Percentiles rank a stretch among this genome's conserved stretches.
These are phyloP conservation scores for Colostygia pectinataria DNA, from an alignment of 2,888 invertebrate species.

Conservation along the genomic window DNA sequence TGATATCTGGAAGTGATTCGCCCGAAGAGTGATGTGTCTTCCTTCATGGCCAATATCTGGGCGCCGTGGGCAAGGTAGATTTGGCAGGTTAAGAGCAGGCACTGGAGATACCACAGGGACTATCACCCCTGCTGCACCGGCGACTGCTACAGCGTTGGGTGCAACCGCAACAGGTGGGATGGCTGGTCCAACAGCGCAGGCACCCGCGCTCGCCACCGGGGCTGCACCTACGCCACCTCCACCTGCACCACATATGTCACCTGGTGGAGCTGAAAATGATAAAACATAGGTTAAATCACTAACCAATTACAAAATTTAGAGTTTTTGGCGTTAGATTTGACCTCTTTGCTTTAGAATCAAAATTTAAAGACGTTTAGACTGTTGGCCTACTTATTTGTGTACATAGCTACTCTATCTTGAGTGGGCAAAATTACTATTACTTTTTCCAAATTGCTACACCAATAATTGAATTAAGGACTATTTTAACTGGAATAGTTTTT, in stretches of 20 bases:
- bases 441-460: not conserved
- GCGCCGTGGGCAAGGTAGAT: slow-evolving; percentile 96
- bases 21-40: slow-evolving; percentile 96
- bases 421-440: slow-evolving; percentile 8
- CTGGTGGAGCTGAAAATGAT: slow-evolving; percentile 32
- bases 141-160: slow-evolving; percentile 21
- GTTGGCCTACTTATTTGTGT: slow-evolving; percentile 26
- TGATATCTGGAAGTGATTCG: slow-evolving; percentile 99
- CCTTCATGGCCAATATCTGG: slow-evolving; percentile 99
- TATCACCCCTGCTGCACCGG: slow-evolving; percentile 62
- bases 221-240: slow-evolving; percentile 66
- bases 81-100: slow-evolving; percentile 90
- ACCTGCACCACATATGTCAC: slow-evolving; percentile 51
- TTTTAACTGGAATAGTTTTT: not conserved
- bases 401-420: slow-evolving; percentile 19
- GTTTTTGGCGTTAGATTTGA: slow-evolving; percentile 4
- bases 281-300: too few relatives aligned
- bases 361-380: slow-evolving; percentile 15
- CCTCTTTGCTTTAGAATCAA: slow-evolving; percentile 11
- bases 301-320: not conserved
- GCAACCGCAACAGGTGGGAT: slow-evolving; percentile 34
- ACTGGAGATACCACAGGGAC: slow-evolving; percentile 85
- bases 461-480: not conserved
- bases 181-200: slow-evolving; percentile 65
- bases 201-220: slow-evolving; percentile 75